These are phyloP conservation scores for Podarcis cretensis DNA, from an alignment of 2,113 vertebrate species.

Conservation along the genomic window DNA sequence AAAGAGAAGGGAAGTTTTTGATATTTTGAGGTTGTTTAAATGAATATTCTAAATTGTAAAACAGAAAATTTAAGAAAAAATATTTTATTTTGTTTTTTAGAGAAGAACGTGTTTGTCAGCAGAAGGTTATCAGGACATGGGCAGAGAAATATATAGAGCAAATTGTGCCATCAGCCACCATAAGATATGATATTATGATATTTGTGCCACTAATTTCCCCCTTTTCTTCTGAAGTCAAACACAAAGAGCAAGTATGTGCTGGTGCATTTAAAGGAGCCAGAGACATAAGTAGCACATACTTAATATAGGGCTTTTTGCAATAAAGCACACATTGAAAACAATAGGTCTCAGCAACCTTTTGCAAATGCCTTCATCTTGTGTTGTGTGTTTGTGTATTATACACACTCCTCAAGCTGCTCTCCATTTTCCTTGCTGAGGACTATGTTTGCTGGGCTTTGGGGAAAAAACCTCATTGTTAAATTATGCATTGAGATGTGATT, in stretches of 20 bases:
- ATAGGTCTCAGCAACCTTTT: not conserved
- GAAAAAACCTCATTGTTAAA: not conserved
- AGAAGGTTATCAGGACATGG: not conserved
- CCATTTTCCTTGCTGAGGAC: constrained; percentile 4
- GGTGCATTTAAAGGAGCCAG: not conserved
- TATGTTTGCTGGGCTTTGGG: not conserved
- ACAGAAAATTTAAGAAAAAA: too few relatives aligned
- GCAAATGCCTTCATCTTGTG: not conserved
- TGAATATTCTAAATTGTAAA: too few relatives aligned
- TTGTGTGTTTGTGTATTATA: not conserved
- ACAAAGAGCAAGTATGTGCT: not conserved
- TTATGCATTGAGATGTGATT: constrained; percentile 7
- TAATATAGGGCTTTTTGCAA: not conserved
- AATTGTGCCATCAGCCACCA: too few relatives aligned
- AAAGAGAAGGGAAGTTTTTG: too few relatives aligned
- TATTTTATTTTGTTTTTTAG: too few relatives aligned
- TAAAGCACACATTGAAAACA: not conserved
- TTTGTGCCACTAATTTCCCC: too few relatives aligned
- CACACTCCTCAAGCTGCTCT: not conserved
- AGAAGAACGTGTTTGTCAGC: not conserved
- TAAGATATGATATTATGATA: too few relatives aligned
- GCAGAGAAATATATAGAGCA: too few relatives aligned
- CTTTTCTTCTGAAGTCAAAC: not conserved
- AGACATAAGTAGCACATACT: not conserved
- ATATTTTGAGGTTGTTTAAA: too few relatives aligned